Conservation (phyloP, 92 coral and sea anemone species). For the Palythoa grandiflora region DNA sequence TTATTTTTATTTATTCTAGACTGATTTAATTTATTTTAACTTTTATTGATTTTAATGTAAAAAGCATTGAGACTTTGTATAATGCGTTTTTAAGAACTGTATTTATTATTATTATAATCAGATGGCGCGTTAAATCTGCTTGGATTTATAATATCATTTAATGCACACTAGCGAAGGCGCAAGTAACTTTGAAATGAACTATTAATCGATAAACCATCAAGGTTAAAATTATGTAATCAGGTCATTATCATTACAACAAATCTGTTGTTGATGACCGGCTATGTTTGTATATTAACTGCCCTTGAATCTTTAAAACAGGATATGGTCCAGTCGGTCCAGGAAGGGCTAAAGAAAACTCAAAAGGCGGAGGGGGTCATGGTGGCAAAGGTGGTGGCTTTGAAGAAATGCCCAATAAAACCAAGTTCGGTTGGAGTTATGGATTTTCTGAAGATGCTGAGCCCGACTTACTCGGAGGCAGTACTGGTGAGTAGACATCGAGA, state of each 20-base stretch:
- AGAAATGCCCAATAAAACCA: neutral
- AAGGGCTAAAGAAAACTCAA: slow-evolving; percentile 23
- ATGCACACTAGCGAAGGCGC: too few species aligned
- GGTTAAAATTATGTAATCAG: too few species aligned
- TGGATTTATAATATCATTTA: too few species aligned
- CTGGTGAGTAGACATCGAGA: slow-evolving; percentile 12
- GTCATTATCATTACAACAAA: neutral
- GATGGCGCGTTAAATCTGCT: too few species aligned
- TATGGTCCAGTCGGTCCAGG: slow-evolving; percentile 90
- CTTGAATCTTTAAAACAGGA: neutral
- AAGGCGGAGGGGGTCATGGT: slow-evolving; percentile 87
- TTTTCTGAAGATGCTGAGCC: neutral
- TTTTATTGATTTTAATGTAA: too few species aligned
- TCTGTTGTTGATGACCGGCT: neutral
- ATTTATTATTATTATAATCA: too few species aligned
- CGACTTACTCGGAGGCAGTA: slow-evolving; percentile 11
- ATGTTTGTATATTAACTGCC: neutral
- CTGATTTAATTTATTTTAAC: too few species aligned
- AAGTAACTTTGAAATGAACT: too few species aligned
- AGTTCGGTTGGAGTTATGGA: slow-evolving; percentile 43
- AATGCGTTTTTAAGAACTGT: too few species aligned
- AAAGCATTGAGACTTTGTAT: too few species aligned
- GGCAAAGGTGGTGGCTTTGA: slow-evolving; percentile 73
- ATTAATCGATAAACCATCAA: too few species aligned
- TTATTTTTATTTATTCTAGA: too few species aligned